These are phyloP conservation scores for Pagetopsis macropterus DNA, from an alignment of 2,797 vertebrate genomes.

Conservation along the genomic window DNA sequence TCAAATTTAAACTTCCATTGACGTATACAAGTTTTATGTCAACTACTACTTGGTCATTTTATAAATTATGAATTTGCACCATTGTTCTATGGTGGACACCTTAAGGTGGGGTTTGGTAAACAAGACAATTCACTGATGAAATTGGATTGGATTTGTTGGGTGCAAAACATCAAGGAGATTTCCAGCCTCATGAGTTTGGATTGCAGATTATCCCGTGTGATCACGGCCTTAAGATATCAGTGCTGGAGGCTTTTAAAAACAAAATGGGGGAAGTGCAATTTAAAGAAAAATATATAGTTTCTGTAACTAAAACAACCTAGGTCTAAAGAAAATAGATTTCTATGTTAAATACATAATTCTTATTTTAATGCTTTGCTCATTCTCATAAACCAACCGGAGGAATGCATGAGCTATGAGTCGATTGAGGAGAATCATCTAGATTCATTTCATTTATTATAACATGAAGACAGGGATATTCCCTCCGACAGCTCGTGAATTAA, in stretches of 20 bases:
- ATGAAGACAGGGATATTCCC: slow-evolving; percentile 5
- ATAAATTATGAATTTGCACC: no score
- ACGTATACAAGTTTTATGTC: no score
- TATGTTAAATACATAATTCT: neutral
- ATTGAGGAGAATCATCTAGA: neutral
- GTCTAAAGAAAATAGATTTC: neutral
- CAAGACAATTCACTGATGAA: no score
- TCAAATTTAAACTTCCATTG: neutral
- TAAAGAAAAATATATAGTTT: neutral
- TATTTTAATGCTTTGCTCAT: neutral
- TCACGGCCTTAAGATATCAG: slow-evolving; percentile 1
- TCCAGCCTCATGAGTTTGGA: neutral
- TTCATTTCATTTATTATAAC: slow-evolving; percentile 1
- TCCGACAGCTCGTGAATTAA: slow-evolving; percentile 1
- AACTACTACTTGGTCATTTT: no score
- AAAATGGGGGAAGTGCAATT: slow-evolving; percentile 50
- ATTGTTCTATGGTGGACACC: no score
- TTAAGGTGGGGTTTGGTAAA: no score
- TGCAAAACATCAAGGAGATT: neutral
- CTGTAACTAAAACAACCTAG: slow-evolving; percentile 4
- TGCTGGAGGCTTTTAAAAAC: slow-evolving; percentile 26
- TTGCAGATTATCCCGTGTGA: neutral
- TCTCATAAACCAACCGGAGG: neutral
- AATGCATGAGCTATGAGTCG: neutral
- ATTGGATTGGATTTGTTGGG: neutral